Base-by-base conservation (phyloP, 2,888 invertebrate species). In the Tholera decimalis region DNA sequence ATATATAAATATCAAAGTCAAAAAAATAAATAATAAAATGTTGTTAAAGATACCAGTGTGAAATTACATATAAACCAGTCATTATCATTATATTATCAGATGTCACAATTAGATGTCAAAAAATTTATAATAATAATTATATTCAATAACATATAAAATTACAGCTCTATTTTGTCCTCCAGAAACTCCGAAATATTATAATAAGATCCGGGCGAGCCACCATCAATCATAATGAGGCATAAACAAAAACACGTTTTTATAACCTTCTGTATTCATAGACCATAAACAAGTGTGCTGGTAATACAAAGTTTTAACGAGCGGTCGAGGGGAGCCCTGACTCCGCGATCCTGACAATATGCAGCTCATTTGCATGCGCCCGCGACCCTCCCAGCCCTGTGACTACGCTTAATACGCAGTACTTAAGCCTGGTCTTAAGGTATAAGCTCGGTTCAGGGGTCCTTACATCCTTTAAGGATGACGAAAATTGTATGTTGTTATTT, bases 271-370 rank as follows among this genome's bases (percentile, higher is more conserved):
- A 54, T 75, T 61, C 47, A 54, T 43, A 33, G 22, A 57, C 44
- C 49, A 50, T 55, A 46, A 63, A 63, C 50, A 47, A 65, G 66
- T 28, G 54, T 49, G 26, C 26, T 13, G 39, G 41, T 35, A 30
- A 35, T 54, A 61, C 35, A 43, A 70, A 80, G 61, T 77, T 82
- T 67, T 79, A 80, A 80, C 79, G 74, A 79, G 79, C 77, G 77
- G 66, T 68, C 74, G 74, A 55, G 81, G n/a, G n/a, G n/a, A n/a
- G n/a, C n/a, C n/a, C n/a, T 64, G 58, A 46, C 47, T 49, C 75
- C 74, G 53, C 55, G 58, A 57, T 30, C 61, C 51, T 41, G 61
- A 58, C 62, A 57, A 43, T 60, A 59, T 64, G 70, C 73, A 59
- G 39, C 46, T 64, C 63, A 76, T 79, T 79, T 76, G 79, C 76